Conservation (phyloP, 2,888 invertebrate genomes). For the Dicycla oo region DNA sequence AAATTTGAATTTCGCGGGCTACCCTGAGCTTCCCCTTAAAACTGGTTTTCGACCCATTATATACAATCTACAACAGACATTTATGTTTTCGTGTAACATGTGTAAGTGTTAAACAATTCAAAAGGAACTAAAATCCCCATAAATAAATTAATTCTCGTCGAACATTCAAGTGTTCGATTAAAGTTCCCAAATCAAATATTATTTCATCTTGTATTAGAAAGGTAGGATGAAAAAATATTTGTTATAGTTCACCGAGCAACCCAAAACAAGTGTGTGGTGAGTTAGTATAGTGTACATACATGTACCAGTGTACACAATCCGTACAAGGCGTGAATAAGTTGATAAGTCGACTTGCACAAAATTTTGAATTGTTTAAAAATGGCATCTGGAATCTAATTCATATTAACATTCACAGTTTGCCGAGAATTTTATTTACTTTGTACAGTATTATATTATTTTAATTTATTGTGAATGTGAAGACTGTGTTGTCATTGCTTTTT, state of each 20-base stretch:
- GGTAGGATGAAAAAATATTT: neutral
- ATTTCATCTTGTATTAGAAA: neutral
- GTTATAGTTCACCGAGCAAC: neutral
- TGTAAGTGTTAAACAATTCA: neutral
- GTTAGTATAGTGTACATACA: conserved; percentile 50
- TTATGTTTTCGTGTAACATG: conserved; percentile 28
- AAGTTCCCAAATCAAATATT: neutral
- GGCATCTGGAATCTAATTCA: too few species aligned
- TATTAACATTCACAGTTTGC: too few species aligned
- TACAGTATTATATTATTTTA: too few species aligned
- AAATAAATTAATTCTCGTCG: neutral
- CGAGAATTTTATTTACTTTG: too few species aligned
- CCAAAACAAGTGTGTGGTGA: conserved; percentile 9
- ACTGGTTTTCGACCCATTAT: neutral
- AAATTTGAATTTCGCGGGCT: too few species aligned
- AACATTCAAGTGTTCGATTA: too few species aligned
- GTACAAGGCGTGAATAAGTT: too few species aligned
- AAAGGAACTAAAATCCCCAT: neutral
- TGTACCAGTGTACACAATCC: conserved; percentile 43
- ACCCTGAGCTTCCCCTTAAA: too few species aligned
- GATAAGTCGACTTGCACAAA: too few species aligned
- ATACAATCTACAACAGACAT: conserved; percentile 18
- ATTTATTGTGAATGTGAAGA: too few species aligned
- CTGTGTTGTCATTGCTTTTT: too few species aligned
- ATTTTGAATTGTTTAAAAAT: too few species aligned